Evolutionary conservation across 2,797 vertebrate species (phyloP), one percentile per base, ranked within the genome.

Genomic region (Valencia hispanica): DNA sequence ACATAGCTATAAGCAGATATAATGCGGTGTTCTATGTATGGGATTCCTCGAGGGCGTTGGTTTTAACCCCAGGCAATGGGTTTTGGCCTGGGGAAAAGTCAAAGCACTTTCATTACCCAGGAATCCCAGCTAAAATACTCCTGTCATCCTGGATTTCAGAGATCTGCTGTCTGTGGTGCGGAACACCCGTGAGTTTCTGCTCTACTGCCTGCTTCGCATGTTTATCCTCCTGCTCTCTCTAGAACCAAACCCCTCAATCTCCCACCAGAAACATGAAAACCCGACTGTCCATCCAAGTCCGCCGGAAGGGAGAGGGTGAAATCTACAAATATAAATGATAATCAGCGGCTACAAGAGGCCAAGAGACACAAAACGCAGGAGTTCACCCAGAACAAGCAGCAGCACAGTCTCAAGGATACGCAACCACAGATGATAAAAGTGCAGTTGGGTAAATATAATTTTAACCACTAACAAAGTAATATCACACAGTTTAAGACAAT

Each of bases 261-360:
- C 84, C 85, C 84, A 87, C 84, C 82, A 86, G 84, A 89, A 89
- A 86, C 89, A 91, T 90, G 84, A 87, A 68, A 81, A 92, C 91
- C 91, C 87, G 87, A 87, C 84, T 84, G 84, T 80, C 90, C 82
- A 79, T 87, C 79, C 71, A 83, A 84, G 86, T 76, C 87, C 39
- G 77, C 84, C 85, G 87, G 81, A 89, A 86, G 92, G 88, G 80
- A 94, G 94, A 94, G 90, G 83, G 93, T 89, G 90, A 91, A 91
- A 93, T 94, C 90, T 89, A 90, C 91, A 95, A 95, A 95, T 93
- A 94, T 90, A 94, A 95, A 93, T 90, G 84, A 92, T 94, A 94
- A 95, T 95, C 91, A 94, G 90, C 1, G 86, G 83, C 89, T 91
- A 43, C 11, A 75, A 66, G 76, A 83, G 78, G 93, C 94, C 93